phyloP scores from a whole-genome alignment of 2,113 vertebrate genomes.

The Dromiciops gliroides region DNA sequence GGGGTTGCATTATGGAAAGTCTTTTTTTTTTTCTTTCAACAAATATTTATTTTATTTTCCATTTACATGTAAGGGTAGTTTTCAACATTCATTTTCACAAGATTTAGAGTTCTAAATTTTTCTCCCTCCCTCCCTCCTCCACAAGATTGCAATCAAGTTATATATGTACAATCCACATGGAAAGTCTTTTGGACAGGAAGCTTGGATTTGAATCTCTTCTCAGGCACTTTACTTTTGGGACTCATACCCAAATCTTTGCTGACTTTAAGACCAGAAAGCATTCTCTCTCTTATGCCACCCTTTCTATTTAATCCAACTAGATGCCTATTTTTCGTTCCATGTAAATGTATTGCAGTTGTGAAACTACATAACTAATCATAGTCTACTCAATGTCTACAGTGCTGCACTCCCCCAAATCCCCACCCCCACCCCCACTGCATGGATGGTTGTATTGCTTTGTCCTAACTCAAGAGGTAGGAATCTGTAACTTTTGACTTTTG shows the following conservation, averaged over 20 bases:
- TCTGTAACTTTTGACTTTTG: neutral
- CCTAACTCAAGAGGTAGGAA: neutral
- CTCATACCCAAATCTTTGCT: neutral
- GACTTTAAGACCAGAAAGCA: neutral
- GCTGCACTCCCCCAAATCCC: neutral
- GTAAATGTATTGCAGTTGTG: neutral
- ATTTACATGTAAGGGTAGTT: too few species aligned
- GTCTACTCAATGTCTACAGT: neutral
- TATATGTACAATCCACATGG: too few species aligned
- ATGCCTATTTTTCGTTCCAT: neutral
- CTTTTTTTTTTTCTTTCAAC: neutral
- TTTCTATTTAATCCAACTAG: neutral
- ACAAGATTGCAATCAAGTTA: too few species aligned
- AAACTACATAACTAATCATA: neutral
- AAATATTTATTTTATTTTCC: too few species aligned
- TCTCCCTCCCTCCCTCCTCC: too few species aligned
- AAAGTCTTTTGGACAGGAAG: too few species aligned
- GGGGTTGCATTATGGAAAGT: neutral
- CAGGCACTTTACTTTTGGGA: neutral
- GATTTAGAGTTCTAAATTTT: too few species aligned
- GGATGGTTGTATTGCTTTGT: neutral
- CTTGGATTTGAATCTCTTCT: neutral
- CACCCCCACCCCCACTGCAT: accelerated
- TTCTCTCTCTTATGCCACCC: neutral
- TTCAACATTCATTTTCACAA: too few species aligned